Percentiles rank a stretch among this genome's conserved stretches.
Evolutionary conservation across 2,797 vertebrate species (phyloP).

Genomic region (Cottoperca gobio): DNA sequence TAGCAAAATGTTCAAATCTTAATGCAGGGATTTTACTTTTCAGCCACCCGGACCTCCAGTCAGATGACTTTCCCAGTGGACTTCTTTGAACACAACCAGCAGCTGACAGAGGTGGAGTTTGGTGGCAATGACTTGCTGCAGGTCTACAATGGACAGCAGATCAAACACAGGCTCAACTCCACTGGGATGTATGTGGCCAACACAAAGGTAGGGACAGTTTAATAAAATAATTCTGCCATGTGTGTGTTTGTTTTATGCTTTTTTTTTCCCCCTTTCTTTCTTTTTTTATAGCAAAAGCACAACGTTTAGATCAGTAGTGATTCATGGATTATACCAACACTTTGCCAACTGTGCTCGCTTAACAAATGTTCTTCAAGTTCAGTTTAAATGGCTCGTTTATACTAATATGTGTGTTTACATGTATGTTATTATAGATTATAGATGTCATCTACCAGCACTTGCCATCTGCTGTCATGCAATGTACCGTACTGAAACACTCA

Average conservation of each 20-base stretch:
- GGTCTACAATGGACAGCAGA: conserved; percentile 98
- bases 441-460: background rate
- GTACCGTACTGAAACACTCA: background rate
- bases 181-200: conserved; percentile 99
- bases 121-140: conserved; percentile 97
- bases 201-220: conserved; percentile 90
- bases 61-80: conserved; percentile 98
- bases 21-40: conserved; percentile 35
- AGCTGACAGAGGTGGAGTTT: conserved; percentile 97
- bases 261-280: no score
- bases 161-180: conserved; percentile 98
- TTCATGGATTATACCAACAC: background rate
- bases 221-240: background rate
- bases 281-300: no score
- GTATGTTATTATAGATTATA: background rate
- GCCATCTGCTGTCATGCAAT: background rate
- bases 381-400: background rate
- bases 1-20: background rate
- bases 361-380: background rate
- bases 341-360: background rate
- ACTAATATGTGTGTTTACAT: no score
- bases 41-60: conserved; percentile 95
- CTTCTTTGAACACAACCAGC: conserved; percentile 99
- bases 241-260: background rate
- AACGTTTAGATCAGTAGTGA: no score